Evolutionary conservation across 2,797 vertebrate genomes (phyloP), one percentile per base, ranked within the genome.

Genomic region (Onychomys leucogaster): DNA sequence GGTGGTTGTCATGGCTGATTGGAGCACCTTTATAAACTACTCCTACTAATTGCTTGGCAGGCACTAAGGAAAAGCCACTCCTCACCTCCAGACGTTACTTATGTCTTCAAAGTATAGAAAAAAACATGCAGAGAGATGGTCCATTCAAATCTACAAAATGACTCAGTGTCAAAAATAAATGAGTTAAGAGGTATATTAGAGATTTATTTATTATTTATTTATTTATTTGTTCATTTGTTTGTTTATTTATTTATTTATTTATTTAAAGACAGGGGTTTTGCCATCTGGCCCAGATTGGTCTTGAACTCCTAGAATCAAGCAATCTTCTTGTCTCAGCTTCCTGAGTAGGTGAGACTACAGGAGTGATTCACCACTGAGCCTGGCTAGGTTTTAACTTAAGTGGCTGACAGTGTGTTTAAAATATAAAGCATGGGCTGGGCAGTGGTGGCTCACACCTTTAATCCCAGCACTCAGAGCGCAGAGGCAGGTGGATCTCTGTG

Each of bases 41-140:
- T 6, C 4, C 75, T 21, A 43, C 55, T 1, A 90, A 92, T 71
- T 13, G 41, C 16, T 19, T 63, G 57, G 27, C 34, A 25, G 65
- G 2, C 65, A 46, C 52, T 32, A 16, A 91, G 73, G 61, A 63
- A 78, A 96, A 83, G 7, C 37, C 43, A 21, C 14, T 52, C 88
- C 43, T 65, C 27, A 78, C 88, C 43, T 65, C 27, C 78, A 27
- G n/a, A 10, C 11, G 27, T 27, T 89, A 61, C 93, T 91, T 65
- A 2, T 71, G 88, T 91, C 81, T 94, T 89, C 1, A 61, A 96
- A 94, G 65, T 82, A 8, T 71, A 71, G 75, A 88, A 84, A 69
- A 21, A 57, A 8, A 34, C 2, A 5, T 57, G n/a, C n/a, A n/a
- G n/a, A 63, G 84, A 92, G 57, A 85, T 4, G 27, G 71, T 34